Conservation (phyloP, 2,113 vertebrate genomes). For the Sialia sialis region DNA sequence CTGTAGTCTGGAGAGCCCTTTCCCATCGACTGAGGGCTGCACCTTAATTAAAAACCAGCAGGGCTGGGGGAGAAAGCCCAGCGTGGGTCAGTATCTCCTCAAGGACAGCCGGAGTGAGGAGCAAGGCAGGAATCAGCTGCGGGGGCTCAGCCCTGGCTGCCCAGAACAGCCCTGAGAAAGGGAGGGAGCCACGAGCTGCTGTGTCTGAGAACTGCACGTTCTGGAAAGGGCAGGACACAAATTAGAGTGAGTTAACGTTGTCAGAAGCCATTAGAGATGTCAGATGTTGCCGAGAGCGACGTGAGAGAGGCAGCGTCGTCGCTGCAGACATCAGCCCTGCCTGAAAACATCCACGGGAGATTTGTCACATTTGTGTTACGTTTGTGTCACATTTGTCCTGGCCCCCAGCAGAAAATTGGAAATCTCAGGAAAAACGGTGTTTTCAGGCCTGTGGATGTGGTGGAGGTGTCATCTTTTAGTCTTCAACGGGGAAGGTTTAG, state of each 20-base stretch:
- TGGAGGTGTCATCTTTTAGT: too few species aligned
- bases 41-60: background rate
- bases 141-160: background rate
- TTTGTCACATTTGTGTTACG: accelerated
- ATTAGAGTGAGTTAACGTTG: background rate
- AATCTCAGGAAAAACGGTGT: background rate
- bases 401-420: background rate
- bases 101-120: background rate
- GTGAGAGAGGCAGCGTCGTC: accelerated
- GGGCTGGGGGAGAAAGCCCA: background rate
- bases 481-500: background rate
- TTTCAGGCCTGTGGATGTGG: accelerated
- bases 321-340: accelerated
- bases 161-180: background rate
- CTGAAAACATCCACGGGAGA: background rate
- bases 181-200: accelerated
- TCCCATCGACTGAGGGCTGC: background rate
- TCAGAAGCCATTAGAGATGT: background rate
- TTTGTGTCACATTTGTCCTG: accelerated
- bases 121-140: background rate
- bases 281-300: background rate
- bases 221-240: background rate
- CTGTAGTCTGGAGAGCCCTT: background rate
- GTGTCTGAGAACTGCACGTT: accelerated
- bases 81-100: background rate